Conservation (phyloP, 2,888 invertebrate genomes). For the Drosophila histrio region DNA sequence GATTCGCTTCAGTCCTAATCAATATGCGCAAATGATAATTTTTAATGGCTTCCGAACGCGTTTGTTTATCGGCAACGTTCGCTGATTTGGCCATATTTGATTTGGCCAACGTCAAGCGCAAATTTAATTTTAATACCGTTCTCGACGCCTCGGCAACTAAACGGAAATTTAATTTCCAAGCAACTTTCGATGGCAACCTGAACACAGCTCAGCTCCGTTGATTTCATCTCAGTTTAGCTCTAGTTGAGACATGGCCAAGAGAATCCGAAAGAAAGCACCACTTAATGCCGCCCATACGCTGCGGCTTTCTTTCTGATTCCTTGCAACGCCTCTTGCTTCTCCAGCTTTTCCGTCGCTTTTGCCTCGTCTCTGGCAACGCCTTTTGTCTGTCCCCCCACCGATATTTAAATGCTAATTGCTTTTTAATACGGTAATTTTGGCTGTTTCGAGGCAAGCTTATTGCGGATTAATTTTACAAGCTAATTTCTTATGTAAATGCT, state of each 20-base stretch:
- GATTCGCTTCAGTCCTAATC: slow-evolving; percentile 51
- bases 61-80: slow-evolving; percentile 77
- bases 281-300: slow-evolving; percentile 64
- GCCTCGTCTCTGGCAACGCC: background rate
- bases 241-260: slow-evolving; percentile 3
- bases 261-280: slow-evolving; percentile 12
- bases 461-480: slow-evolving; percentile 83
- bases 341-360: background rate
- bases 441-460: slow-evolving; percentile 73
- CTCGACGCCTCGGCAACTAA: slow-evolving; percentile 59
- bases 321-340: slow-evolving; percentile 9
- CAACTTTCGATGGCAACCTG: slow-evolving; percentile 51
- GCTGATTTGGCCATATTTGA: slow-evolving; percentile 75
- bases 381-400: slow-evolving; percentile 52
- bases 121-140: slow-evolving; percentile 72
- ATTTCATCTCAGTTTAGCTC: slow-evolving; percentile 3
- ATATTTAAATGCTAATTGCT: slow-evolving; percentile 82
- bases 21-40: slow-evolving; percentile 81
- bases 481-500: slow-evolving; percentile 83
- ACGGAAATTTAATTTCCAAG: slow-evolving; percentile 79
- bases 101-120: slow-evolving; percentile 57
- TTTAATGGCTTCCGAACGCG: slow-evolving; percentile 81
- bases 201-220: slow-evolving; percentile 10
- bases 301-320: slow-evolving; percentile 2
- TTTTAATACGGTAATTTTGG: slow-evolving; percentile 81